These are phyloP conservation scores for Aurelia sp. DNA, from an alignment of 30 jellyfish, hydroid and myxozoan genomes.

Conservation along the genomic window DNA sequence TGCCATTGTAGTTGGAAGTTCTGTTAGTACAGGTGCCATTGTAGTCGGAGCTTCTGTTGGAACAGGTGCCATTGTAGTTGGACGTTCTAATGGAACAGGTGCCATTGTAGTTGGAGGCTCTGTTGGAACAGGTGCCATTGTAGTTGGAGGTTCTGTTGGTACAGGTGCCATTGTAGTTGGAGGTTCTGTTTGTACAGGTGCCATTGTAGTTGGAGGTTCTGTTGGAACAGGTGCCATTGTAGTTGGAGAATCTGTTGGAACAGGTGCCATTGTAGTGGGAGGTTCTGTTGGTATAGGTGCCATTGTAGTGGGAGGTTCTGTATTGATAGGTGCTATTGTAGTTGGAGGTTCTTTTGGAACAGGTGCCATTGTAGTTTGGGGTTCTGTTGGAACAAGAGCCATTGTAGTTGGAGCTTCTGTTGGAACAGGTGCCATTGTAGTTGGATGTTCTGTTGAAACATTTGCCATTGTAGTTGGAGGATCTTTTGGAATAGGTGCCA, in stretches of 20 bases:
- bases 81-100: neutral
- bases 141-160: conserved; percentile 2
- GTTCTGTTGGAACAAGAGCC: neutral
- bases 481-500: no score
- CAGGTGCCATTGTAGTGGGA: neutral
- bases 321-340: neutral
- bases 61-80: neutral
- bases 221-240: neutral
- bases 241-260: neutral
- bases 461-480: no score
- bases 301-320: neutral
- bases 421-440: neutral
- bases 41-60: neutral
- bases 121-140: neutral
- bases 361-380: neutral
- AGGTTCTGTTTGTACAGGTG: neutral
- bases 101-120: conserved; percentile 5
- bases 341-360: neutral
- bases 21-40: neutral
- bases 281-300: neutral
- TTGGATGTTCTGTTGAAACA: no score
- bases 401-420: neutral
- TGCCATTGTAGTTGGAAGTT: conserved; percentile 7
- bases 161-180: conserved; percentile 12
- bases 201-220: neutral